phyloP scores from a whole-genome alignment of 2,888 invertebrate genomes.

The Rotaria macrura region DNA sequence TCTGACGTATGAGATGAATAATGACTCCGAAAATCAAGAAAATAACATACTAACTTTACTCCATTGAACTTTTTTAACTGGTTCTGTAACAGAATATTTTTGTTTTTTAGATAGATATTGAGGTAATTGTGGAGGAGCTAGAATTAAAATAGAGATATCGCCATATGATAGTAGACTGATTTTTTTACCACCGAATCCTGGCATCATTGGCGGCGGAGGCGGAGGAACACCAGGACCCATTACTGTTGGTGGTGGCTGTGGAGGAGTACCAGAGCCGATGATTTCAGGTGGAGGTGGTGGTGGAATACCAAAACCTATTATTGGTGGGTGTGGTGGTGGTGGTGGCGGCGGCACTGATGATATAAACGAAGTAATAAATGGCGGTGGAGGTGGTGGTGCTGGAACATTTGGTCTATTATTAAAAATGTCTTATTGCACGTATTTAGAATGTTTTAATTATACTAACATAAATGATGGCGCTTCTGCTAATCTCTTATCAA shows the following conservation, averaged over 20 bases:
- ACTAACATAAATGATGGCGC: background rate
- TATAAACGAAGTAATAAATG: no score
- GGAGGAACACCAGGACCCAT: background rate
- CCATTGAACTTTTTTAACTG: background rate
- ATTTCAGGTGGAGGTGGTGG: background rate
- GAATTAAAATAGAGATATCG: background rate
- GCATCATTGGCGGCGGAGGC: background rate
- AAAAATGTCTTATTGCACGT: no score
- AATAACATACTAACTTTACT: background rate
- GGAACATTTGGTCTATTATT: background rate
- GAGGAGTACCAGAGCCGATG: background rate
- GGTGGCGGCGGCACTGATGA: no score
- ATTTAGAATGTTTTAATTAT: background rate
- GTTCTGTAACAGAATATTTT: background rate
- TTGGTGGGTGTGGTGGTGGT: background rate
- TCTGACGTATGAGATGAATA: background rate
- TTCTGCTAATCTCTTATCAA: background rate
- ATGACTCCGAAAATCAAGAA: background rate
- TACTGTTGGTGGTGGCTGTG: background rate
- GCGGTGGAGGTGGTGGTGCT: no score
- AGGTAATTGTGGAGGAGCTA: background rate
- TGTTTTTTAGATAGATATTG: background rate
- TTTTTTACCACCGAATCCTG: background rate
- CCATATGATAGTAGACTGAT: background rate
- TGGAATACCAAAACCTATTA: no score